Base-by-base conservation (phyloP, 2,113 vertebrate genomes). In the Sorex araneus region DNA sequence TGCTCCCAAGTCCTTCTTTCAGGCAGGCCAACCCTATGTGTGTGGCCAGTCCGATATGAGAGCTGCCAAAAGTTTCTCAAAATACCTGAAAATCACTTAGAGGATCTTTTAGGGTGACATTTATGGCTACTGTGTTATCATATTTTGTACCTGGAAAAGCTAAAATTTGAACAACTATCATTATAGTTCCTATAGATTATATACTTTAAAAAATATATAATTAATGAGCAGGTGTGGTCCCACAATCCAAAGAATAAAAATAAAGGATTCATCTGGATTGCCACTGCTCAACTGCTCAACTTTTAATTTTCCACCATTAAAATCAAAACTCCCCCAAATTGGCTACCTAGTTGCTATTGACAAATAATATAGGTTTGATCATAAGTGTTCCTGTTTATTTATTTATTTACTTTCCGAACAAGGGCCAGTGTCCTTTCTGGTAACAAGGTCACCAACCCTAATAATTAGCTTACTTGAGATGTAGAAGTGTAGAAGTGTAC, bases 261-360 rank as follows among this genome's bases (percentile, higher is more conserved):
- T 10, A 66, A 66, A 40, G 34, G 11, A 73, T 73, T n/a, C 32
- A 1, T 60, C 81, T 63, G 7, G 64, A 16, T 84, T 88, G 10
- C 40, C 11, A 23, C 43, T 64, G 40, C 28, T 36, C 78, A 84
- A 70, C 32, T 73, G 2, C 5, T n/a, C n/a, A n/a, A n/a, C 0
- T 69, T n/a, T n/a, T n/a, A n/a, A 64, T 78, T 89, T 94, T 74
- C 21, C 4, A 66, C 12, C 84, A 64, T 75, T 84, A 40, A 92
- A 93, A 84, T 45, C 19, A 81, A 78, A 84, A 71, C 10, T 47
- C 27, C 50, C 50, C 70, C 83, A 86, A 83, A 63, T 69, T 83
- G 74, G 18, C 54, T 76, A 71, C 47, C 36, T 84, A 43, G 28
- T 21, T 73, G 36, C n/a, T 77, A 16, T 23, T 94, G 70, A 54